phyloP scores from a whole-genome alignment of 2,113 vertebrate genomes.

The Pteruthius melanotis region DNA sequence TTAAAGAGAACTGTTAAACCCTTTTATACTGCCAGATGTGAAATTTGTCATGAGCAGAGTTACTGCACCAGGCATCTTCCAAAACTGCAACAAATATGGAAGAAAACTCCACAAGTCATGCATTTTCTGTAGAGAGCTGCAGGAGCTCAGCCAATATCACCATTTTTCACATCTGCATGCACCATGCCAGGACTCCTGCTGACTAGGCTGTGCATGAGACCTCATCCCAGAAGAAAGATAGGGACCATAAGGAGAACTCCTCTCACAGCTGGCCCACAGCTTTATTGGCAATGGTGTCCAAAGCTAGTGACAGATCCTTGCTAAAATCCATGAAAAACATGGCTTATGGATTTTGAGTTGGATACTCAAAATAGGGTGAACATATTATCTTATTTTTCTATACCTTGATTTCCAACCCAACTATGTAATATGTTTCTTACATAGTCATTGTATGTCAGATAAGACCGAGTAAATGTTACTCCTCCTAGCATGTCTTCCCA shows the following conservation, averaged over 20 bases:
- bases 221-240: neutral
- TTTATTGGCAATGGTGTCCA: neutral
- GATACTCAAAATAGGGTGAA: neutral
- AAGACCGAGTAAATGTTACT: neutral
- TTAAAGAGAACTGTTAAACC: neutral
- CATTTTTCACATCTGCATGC: neutral
- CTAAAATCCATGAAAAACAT: neutral
- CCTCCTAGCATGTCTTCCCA: neutral
- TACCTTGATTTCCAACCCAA: neutral
- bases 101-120: neutral
- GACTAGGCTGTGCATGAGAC: neutral
- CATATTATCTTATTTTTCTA: neutral
- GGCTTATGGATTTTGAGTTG: neutral
- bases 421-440: neutral
- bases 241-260: neutral
- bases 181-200: neutral
- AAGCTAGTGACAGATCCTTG: neutral
- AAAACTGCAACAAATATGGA: neutral
- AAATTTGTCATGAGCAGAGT: neutral
- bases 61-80: neutral
- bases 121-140: neutral
- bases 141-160: neutral
- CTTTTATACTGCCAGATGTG: neutral
- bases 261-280: neutral
- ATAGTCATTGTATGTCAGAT: neutral